A percentile compares a stretch with the other conserved stretches of the same genome.
Conservation (phyloP, 2,113 vertebrate genomes). For the Callipepla squamata region DNA sequence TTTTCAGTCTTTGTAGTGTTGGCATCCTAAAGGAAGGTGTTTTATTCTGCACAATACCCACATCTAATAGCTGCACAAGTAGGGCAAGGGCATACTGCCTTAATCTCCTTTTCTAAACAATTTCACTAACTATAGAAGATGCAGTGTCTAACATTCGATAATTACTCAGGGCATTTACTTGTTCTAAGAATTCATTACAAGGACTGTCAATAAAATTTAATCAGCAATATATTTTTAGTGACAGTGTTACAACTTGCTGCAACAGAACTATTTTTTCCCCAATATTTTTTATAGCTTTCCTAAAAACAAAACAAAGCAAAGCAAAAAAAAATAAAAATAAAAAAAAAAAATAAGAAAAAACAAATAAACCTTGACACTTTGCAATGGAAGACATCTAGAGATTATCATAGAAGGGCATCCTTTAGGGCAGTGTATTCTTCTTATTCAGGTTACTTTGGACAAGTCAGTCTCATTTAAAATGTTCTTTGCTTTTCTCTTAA, state of each 20-base stretch:
- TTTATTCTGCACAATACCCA: neutral
- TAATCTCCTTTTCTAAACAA: constrained; percentile 53
- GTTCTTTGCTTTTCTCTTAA: neutral
- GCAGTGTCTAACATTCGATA: constrained; percentile 52
- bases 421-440: neutral
- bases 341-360: neutral
- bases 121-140: constrained; percentile 33
- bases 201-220: constrained; percentile 77
- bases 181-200: constrained; percentile 73
- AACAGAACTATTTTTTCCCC: constrained; percentile 49
- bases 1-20: neutral
- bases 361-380: constrained; percentile 8
- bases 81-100: neutral
- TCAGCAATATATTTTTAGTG: constrained; percentile 73
- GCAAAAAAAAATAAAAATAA: too few relatives aligned
- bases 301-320: neutral
- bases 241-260: constrained; percentile 40
- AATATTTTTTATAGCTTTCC: constrained; percentile 59
- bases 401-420: constrained; percentile 20
- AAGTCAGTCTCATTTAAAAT: neutral
- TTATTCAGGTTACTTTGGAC: constrained; percentile 15
- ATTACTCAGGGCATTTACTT: constrained; percentile 62
- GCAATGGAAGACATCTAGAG: constrained; percentile 30
- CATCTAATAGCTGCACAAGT: neutral
- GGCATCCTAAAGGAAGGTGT: neutral